A percentile compares a stretch with the other conserved stretches of the same genome.
phyloP scores from a whole-genome alignment of 2,113 vertebrate species.

The Neofelis nebulosa region DNA sequence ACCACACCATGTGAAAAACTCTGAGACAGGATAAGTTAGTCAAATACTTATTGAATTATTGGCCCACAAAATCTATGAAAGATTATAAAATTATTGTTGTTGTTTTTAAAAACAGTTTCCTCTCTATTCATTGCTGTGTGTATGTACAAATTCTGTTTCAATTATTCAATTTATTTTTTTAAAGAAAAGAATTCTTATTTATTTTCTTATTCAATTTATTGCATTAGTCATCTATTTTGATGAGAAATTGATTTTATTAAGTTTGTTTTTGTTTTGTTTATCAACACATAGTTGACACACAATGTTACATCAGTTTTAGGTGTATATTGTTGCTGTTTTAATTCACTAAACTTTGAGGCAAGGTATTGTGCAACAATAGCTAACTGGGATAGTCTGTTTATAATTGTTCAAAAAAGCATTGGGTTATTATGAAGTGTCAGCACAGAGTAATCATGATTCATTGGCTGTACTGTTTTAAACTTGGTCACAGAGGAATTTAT shows the following conservation, averaged over 20 bases:
- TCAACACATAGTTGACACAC: neutral
- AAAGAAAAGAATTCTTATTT: no score
- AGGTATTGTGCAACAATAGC: neutral
- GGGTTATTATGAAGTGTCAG: neutral
- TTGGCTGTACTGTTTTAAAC: neutral
- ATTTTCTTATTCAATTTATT: neutral
- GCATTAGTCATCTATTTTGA: neutral
- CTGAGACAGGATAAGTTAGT: neutral
- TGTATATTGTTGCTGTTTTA: neutral
- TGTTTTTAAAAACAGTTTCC: neutral
- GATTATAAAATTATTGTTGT: neutral
- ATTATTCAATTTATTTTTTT: neutral
- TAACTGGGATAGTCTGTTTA: neutral
- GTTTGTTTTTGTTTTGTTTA: neutral
- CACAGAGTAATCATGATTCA: neutral
- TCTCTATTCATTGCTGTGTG: neutral
- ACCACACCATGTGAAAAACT: neutral
- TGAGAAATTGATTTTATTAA: neutral
- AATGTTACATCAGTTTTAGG: neutral
- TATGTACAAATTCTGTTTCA: neutral
- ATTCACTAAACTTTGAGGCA: neutral
- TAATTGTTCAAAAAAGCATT: neutral
- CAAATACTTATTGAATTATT: neutral
- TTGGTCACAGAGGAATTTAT: neutral
- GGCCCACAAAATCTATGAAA: neutral